phyloP scores from a whole-genome alignment of 2,797 vertebrate species.

The Periparus ater region DNA sequence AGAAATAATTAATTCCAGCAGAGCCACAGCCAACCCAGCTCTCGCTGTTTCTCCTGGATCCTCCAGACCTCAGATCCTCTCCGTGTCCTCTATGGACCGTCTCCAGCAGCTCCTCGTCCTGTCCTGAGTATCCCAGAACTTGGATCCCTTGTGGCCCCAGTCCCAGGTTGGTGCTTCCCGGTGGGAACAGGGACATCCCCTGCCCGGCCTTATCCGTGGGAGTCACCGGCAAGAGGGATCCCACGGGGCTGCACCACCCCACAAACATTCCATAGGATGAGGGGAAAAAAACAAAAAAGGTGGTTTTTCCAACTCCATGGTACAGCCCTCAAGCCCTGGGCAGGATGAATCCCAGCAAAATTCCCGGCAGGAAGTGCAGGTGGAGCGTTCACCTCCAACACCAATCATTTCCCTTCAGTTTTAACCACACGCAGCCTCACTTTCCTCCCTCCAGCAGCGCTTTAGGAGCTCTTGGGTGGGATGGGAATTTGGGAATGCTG shows the following conservation, averaged over 20 bases:
- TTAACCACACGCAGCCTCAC: background rate
- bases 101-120: background rate
- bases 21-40: background rate
- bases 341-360: background rate
- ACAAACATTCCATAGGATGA: background rate
- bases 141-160: background rate
- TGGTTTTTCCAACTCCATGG: background rate
- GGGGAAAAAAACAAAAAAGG: rapidly evolving
- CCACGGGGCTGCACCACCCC: background rate
- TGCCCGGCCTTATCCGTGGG: background rate
- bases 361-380: background rate
- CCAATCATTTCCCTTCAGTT: rapidly evolving
- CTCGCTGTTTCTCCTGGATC: background rate
- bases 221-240: background rate
- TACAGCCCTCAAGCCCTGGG: background rate
- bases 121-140: rapidly evolving
- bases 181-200: background rate
- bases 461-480: background rate
- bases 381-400: background rate
- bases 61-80: background rate
- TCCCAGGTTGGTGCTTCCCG: rapidly evolving
- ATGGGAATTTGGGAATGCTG: background rate
- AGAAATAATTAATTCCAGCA: background rate
- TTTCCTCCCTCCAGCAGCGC: background rate
- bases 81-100: too few species aligned